A percentile compares a stretch with the other conserved stretches of the same genome.
Evolutionary conservation across 2,888 invertebrate genomes (phyloP).

Genomic region (Stratiomys singularior): DNA sequence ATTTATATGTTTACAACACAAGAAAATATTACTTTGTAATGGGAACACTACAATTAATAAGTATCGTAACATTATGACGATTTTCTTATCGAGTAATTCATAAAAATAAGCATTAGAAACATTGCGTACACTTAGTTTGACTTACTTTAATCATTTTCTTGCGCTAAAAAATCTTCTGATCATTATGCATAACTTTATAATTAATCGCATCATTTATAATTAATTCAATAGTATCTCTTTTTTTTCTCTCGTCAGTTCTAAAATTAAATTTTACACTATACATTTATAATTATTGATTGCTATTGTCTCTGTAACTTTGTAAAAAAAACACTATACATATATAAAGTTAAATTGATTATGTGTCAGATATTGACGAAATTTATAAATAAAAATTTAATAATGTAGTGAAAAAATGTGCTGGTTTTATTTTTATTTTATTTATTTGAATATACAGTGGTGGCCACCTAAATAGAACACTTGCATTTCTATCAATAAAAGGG

Average conservation of each 20-base stretch:
- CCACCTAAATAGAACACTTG: no score
- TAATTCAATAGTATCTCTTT: background rate
- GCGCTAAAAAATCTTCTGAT: background rate
- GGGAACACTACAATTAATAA: background rate
- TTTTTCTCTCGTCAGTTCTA: background rate
- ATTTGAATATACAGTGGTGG: no score
- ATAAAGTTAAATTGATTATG: slow-evolving; percentile 12
- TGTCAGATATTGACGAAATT: slow-evolving; percentile 41
- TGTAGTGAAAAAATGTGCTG: slow-evolving; percentile 34
- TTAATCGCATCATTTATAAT: slow-evolving; percentile 2
- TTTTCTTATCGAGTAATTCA: slow-evolving; percentile 1
- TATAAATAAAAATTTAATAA: slow-evolving; percentile 44
- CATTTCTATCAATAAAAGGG: no score
- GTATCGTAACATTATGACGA: background rate
- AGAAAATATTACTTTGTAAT: background rate
- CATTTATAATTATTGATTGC: slow-evolving; percentile 12
- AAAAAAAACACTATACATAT: slow-evolving; percentile 30
- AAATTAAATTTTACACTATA: background rate
- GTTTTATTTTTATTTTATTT: background rate
- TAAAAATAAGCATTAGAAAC: background rate
- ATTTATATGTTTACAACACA: background rate
- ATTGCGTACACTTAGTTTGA: background rate
- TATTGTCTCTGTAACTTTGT: slow-evolving; percentile 13
- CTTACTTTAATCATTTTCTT: background rate
- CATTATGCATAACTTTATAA: background rate